phyloP scores from a whole-genome alignment of 2,888 invertebrate species.

The Cephus pulcher region DNA sequence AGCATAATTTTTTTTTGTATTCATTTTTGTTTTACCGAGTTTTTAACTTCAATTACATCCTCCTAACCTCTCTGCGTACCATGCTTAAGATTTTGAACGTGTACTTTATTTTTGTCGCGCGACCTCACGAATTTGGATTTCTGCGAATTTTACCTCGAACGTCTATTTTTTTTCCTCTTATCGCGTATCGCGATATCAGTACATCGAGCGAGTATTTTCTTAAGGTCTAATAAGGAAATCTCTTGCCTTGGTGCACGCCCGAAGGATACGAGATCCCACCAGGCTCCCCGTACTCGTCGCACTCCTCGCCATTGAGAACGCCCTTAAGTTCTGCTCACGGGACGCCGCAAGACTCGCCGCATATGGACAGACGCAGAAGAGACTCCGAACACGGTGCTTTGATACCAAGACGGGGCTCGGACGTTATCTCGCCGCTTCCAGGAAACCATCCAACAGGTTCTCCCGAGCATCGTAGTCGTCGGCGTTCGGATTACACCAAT shows the following conservation, averaged over 20 bases:
- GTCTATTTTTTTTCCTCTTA: not conserved
- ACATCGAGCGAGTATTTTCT: not conserved
- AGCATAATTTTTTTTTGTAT: not conserved
- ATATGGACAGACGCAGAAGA: slow-evolving; percentile 48
- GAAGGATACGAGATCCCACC: slow-evolving; percentile 54
- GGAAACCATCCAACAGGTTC: slow-evolving; percentile 48
- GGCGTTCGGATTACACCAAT: slow-evolving; percentile 51
- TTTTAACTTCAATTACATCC: not conserved
- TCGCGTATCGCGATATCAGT: not conserved
- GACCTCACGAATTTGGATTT: not conserved
- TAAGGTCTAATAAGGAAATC: not conserved
- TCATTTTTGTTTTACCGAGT: not conserved
- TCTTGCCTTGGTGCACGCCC: slow-evolving; percentile 1
- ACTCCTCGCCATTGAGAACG: slow-evolving; percentile 53
- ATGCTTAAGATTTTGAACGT: not conserved
- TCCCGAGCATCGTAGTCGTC: slow-evolving; percentile 49
- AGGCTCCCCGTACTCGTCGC: slow-evolving; percentile 50
- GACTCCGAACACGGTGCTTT: slow-evolving; percentile 50
- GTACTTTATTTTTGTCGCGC: not conserved
- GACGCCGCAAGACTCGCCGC: slow-evolving; percentile 51
- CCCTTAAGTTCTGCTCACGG: slow-evolving; percentile 54
- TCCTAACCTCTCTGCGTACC: not conserved
- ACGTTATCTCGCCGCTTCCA: slow-evolving; percentile 45
- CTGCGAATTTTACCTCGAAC: not conserved
- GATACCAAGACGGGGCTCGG: slow-evolving; percentile 47